phyloP scores from a whole-genome alignment of 2,113 vertebrate species.

The Spea bombifrons region DNA sequence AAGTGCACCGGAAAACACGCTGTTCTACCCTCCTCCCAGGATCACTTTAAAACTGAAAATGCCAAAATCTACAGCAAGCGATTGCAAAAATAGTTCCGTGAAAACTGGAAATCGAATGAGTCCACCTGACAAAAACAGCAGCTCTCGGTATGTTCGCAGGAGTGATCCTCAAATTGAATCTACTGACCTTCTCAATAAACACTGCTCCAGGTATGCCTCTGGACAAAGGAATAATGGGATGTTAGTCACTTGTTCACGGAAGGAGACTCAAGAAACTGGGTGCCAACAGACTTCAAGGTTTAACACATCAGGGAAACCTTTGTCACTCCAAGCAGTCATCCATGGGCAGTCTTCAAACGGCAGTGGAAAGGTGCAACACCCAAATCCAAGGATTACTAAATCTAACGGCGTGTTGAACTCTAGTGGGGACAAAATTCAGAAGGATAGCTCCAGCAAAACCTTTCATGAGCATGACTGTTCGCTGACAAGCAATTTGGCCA shows the following conservation, averaged over 20 bases:
- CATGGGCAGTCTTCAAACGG: conserved; percentile 81
- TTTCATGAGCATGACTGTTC: conserved; percentile 64
- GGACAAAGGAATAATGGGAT: conserved; percentile 78
- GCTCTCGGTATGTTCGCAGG: conserved; percentile 56
- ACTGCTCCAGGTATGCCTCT: conserved; percentile 66
- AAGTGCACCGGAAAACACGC: conserved; percentile 76
- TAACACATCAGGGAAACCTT: conserved; percentile 73
- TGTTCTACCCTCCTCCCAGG: conserved; percentile 85
- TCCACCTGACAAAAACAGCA: conserved; percentile 73
- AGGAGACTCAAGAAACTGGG: conserved; percentile 57
- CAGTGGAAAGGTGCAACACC: conserved; percentile 73
- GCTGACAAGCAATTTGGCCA: conserved; percentile 62
- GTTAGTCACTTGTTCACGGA: conserved; percentile 57
- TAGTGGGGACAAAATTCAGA: conserved; percentile 67
- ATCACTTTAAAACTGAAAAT: conserved; percentile 97
- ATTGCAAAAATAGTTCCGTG: conserved; percentile 69
- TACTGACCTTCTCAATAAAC: conserved; percentile 65
- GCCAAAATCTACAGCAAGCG: conserved; percentile 78
- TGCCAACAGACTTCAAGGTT: conserved; percentile 55
- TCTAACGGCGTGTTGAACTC: conserved; percentile 79
- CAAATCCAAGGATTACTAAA: conserved; percentile 58
- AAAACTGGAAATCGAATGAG: conserved; percentile 76
- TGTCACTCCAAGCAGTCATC: conserved; percentile 75
- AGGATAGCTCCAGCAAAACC: conserved; percentile 78
- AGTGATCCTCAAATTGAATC: conserved; percentile 64